A percentile compares a stretch with the other conserved stretches of the same genome.
Evolutionary conservation across 2,113 vertebrate species (phyloP).

Genomic region (Globicephala melas): DNA sequence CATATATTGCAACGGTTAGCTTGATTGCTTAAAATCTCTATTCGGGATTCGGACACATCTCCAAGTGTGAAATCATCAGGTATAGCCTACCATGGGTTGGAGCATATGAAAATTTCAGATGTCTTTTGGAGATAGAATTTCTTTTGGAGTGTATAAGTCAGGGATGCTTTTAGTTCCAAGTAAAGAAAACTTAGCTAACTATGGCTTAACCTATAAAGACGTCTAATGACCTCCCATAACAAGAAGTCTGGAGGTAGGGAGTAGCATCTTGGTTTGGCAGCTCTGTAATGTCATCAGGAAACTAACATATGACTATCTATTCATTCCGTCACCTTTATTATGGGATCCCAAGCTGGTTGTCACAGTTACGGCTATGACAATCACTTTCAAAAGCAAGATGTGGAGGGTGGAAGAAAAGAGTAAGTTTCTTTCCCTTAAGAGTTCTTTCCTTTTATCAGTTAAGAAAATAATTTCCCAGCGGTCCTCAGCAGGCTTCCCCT

Average conservation of each 20-base stretch:
- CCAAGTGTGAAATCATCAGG: neutral
- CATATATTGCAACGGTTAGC: neutral
- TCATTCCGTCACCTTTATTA: neutral
- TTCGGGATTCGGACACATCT: neutral
- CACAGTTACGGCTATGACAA: neutral
- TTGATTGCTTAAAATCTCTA: neutral
- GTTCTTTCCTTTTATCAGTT: neutral
- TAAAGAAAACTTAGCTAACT: neutral
- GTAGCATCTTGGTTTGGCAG: neutral
- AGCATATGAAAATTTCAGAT: neutral
- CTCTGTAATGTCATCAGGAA: neutral
- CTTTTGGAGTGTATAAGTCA: neutral
- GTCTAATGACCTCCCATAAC: neutral
- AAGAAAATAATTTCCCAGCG: neutral
- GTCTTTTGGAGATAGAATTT: neutral
- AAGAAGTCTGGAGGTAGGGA: neutral
- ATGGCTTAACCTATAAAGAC: neutral
- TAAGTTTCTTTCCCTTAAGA: neutral
- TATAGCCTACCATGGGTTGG: neutral
- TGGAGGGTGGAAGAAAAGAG: neutral
- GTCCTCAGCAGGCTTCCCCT: neutral
- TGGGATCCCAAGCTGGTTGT: neutral
- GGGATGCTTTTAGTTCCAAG: neutral
- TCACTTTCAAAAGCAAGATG: neutral
- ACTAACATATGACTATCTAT: neutral